Base-by-base conservation (phyloP, 2,113 vertebrate genomes). In the Nyctibius bracteatus region DNA sequence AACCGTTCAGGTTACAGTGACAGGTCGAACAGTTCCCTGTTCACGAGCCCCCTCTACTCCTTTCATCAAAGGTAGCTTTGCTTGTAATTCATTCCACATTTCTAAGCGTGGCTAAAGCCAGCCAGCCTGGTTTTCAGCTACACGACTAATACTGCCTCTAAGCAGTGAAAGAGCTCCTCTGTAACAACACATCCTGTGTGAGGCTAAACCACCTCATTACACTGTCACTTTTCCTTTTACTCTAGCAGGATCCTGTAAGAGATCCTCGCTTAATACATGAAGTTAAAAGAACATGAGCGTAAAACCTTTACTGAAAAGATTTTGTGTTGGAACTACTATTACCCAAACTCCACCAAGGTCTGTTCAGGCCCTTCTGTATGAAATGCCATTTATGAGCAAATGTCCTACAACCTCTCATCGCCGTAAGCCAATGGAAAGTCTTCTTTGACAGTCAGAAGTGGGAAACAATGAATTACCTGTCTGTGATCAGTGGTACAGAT, bases 381-480 rank as follows among this genome's bases (percentile, higher is more conserved):
- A 66, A 81, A 46, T 4, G 20, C 14, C 46, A 25, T 35, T 54
- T 17, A 33, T 18, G 25, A 65, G 61, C 49, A 35, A 31, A 31
- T 0, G 6, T 37, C 44, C 66, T 15, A 12, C 33, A 83, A 28
- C 21, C n/a, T 63, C 49, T 41, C 28, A 21, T 18, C 1, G 4
- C 66, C 3, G 3, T 10, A 19, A 47, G 15, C n/a, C 61, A 43
- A 39, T 12, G 39, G n/a, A 39, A 33, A 15, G 12, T 20, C 46
- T 28, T 57, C 35, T 4, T 3, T 13, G 44, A 39, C 27, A 35
- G 44, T 27, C 11, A 33, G 10, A 58, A 52, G 25, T 33, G 30
- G 46, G 43, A 51, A 67, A 65, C 28, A 22, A 27, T 1, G 10
- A 47, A 17, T 93, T 96, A 98, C 98, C 98, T 98, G 89, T 97